Percentiles rank a stretch among this genome's conserved stretches.
Evolutionary conservation across 2,888 invertebrate species (phyloP).

Genomic region (Hybos culiciformis): DNA sequence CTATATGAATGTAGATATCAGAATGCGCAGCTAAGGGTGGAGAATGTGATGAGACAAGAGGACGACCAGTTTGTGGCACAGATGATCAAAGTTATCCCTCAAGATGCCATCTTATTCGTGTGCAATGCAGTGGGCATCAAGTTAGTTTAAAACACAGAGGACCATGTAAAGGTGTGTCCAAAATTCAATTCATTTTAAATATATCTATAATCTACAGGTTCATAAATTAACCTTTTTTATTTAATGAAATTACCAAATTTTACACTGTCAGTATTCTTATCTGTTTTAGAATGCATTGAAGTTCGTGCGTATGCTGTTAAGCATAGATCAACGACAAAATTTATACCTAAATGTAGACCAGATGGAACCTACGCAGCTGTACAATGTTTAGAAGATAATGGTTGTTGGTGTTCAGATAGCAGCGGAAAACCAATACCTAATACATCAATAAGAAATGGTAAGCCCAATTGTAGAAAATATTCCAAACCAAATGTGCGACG

Average conservation of each 20-base stretch:
- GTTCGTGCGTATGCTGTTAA: slow-evolving; percentile 33
- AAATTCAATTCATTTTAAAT: not conserved
- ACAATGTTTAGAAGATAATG: slow-evolving; percentile 67
- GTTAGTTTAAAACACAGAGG: slow-evolving; percentile 61
- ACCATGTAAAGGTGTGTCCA: slow-evolving; percentile 50
- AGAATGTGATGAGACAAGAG: slow-evolving; percentile 34
- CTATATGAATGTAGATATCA: slow-evolving; percentile 23
- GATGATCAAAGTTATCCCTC: slow-evolving; percentile 73
- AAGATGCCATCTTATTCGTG: slow-evolving; percentile 61
- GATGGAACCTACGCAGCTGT: slow-evolving; percentile 76
- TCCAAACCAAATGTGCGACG: slow-evolving; percentile 46
- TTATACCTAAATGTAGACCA: slow-evolving; percentile 64
- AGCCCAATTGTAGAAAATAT: slow-evolving; percentile 51
- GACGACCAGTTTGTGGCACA: slow-evolving; percentile 35
- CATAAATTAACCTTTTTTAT: not conserved
- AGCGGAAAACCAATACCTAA: slow-evolving; percentile 71
- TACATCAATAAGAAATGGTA: slow-evolving; percentile 56
- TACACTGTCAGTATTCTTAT: no score
- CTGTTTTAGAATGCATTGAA: slow-evolving; percentile 40
- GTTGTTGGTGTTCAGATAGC: slow-evolving; percentile 85
- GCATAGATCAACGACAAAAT: slow-evolving; percentile 38
- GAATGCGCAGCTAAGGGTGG: slow-evolving; percentile 34
- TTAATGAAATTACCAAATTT: not conserved
- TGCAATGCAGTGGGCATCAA: slow-evolving; percentile 61
- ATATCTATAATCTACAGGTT: not conserved